Conservation (phyloP, 1,140 invertebrate genomes). For the Heliconius hewitsoni region DNA sequence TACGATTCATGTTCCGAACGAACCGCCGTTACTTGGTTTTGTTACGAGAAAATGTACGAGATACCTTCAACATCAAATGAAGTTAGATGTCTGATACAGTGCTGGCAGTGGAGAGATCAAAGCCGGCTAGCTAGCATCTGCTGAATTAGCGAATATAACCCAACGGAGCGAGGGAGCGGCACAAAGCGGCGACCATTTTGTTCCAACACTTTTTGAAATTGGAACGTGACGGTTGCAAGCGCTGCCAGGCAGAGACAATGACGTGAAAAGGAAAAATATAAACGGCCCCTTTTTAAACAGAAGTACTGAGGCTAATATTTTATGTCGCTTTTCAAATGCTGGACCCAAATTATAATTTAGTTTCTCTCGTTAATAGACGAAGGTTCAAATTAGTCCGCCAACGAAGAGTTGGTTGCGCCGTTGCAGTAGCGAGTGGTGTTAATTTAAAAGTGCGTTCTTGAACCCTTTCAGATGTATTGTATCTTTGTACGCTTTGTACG, state of each 20-base stretch:
- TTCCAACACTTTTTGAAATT: slow-evolving; percentile 81
- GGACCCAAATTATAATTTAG: slow-evolving; percentile 43
- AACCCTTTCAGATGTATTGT: slow-evolving; percentile 81
- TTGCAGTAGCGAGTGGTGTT: slow-evolving; percentile 59
- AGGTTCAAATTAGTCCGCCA: slow-evolving; percentile 50
- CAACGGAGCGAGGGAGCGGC: slow-evolving; percentile 59
- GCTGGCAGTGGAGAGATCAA: slow-evolving; percentile 61
- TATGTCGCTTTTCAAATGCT: slow-evolving; percentile 54
- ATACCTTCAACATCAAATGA: slow-evolving; percentile 30
- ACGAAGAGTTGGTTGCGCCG: slow-evolving; percentile 43
- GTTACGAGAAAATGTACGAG: slow-evolving; percentile 29
- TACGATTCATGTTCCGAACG: slow-evolving; percentile 67
- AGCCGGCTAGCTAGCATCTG: slow-evolving; percentile 65
- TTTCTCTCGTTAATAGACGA: slow-evolving; percentile 35
- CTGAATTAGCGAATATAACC: slow-evolving; percentile 72
- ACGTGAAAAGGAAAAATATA: slow-evolving; percentile 81
- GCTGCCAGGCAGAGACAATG: slow-evolving; percentile 78
- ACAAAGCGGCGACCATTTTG: slow-evolving; percentile 80
- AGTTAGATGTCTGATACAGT: slow-evolving; percentile 50
- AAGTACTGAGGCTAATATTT: slow-evolving; percentile 66
- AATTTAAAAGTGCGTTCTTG: slow-evolving; percentile 82
- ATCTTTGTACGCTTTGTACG: slow-evolving; percentile 80
- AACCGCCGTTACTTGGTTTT: slow-evolving; percentile 33
- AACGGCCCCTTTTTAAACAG: slow-evolving; percentile 78
- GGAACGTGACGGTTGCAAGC: slow-evolving; percentile 80